These are phyloP conservation scores for Dinoponera quadriceps DNA, from an alignment of 1,140 invertebrate genomes.

Conservation along the genomic window DNA sequence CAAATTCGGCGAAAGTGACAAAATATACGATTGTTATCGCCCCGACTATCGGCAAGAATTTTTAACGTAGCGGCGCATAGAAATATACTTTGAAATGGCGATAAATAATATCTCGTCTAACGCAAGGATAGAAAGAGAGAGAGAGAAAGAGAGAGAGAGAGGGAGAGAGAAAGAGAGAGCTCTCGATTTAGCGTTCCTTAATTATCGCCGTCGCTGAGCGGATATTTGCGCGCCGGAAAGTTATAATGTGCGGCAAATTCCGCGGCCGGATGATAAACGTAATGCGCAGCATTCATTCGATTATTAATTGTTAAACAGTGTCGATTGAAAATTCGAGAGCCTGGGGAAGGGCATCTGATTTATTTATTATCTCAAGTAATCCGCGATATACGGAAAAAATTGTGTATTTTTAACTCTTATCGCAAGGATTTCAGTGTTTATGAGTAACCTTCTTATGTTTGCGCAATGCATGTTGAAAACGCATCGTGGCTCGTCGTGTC, in stretches of 20 bases:
- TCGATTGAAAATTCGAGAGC: neutral
- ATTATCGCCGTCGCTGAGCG: conserved; percentile 14
- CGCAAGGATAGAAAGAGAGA: no score
- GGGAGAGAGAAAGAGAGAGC: no score
- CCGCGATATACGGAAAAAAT: neutral
- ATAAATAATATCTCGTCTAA: conserved; percentile 29
- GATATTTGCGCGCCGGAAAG: neutral
- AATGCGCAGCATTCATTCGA: neutral
- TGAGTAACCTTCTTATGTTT: neutral
- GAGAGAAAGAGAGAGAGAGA: no score
- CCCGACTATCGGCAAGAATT: neutral
- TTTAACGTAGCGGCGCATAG: neutral
- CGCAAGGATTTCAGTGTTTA: neutral
- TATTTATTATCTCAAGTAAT: conserved; percentile 19
- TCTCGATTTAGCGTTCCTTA: neutral
- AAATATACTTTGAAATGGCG: conserved; percentile 23
- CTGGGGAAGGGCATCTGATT: neutral
- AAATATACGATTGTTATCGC: neutral
- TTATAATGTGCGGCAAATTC: conserved; percentile 5
- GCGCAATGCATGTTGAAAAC: no score
- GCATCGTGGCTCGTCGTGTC: neutral
- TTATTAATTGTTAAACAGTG: neutral
- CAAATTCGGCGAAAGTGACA: neutral
- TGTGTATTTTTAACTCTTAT: neutral
- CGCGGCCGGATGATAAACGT: neutral